phyloP scores from a whole-genome alignment of 2,113 vertebrate species.

The Barbus barbus region DNA sequence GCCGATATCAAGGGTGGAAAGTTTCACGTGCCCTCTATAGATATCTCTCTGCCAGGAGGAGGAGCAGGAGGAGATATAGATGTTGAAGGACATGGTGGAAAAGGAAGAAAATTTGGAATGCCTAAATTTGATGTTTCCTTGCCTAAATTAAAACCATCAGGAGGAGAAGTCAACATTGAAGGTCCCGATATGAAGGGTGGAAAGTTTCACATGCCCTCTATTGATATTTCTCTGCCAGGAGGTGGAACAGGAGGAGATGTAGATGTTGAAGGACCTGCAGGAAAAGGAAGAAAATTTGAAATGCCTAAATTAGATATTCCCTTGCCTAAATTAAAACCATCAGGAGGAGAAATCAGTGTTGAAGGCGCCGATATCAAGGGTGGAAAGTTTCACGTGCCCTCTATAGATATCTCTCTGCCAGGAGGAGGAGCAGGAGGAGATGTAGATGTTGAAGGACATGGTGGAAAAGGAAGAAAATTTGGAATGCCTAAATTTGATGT shows the following conservation, averaged over 20 bases:
- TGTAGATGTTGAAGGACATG: constrained; percentile 10
- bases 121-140: constrained; percentile 58
- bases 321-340: constrained; percentile 59
- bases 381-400: constrained; percentile 51
- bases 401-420: constrained; percentile 42
- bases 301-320: constrained; percentile 64
- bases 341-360: constrained; percentile 31
- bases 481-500: constrained; percentile 63
- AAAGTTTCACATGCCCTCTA: constrained; percentile 63
- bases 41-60: constrained; percentile 49
- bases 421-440: constrained; percentile 19
- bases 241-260: constrained; percentile 52
- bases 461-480: constrained; percentile 54
- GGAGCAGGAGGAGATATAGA: constrained; percentile 42
- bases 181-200: constrained; percentile 45
- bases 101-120: constrained; percentile 57
- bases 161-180: constrained; percentile 46
- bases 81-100: constrained; percentile 7
- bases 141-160: constrained; percentile 52
- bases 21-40: constrained; percentile 26
- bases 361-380: constrained; percentile 47
- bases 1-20: background rate
- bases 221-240: constrained; percentile 66
- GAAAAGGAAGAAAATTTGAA: constrained; percentile 56
- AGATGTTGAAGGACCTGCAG: constrained; percentile 41